A percentile compares a stretch with the other conserved stretches of the same genome.
Conservation (phyloP, 2,113 vertebrate genomes). For the Mionectes macconnelli region DNA sequence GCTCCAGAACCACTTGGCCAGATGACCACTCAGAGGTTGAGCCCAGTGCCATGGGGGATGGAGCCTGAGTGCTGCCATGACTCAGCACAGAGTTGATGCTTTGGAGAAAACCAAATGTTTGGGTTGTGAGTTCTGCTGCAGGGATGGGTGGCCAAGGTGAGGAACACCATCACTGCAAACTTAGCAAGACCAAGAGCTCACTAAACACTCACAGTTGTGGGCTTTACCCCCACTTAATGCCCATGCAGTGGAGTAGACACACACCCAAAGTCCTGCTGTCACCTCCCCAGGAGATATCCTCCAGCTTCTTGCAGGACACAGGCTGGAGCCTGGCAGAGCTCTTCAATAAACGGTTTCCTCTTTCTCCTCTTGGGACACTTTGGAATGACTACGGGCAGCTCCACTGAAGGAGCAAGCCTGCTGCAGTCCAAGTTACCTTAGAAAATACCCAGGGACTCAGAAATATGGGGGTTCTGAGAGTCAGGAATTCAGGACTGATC, state of each 20-base stretch:
- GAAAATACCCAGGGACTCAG: background rate
- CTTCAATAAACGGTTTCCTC: background rate
- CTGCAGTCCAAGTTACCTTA: background rate
- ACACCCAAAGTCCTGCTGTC: background rate
- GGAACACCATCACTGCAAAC: fast-evolving
- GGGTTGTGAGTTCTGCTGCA: background rate
- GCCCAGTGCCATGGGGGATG: fast-evolving
- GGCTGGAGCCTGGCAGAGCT: background rate
- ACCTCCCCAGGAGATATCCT: background rate
- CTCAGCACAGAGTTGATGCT: background rate
- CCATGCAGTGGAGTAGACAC: background rate
- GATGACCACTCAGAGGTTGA: fast-evolving
- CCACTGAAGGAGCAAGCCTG: background rate
- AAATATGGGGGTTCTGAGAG: background rate
- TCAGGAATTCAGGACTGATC: background rate
- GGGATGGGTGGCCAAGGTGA: fast-evolving
- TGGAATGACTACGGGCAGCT: background rate
- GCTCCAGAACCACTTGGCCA: background rate
- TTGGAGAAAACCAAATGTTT: background rate
- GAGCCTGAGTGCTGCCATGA: background rate
- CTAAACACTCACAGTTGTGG: background rate
- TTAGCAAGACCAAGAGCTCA: background rate
- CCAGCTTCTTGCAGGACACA: background rate
- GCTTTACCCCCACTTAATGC: background rate
- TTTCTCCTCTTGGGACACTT: background rate